phyloP scores from a whole-genome alignment of 2,888 invertebrate genomes.

The Empis livida region DNA sequence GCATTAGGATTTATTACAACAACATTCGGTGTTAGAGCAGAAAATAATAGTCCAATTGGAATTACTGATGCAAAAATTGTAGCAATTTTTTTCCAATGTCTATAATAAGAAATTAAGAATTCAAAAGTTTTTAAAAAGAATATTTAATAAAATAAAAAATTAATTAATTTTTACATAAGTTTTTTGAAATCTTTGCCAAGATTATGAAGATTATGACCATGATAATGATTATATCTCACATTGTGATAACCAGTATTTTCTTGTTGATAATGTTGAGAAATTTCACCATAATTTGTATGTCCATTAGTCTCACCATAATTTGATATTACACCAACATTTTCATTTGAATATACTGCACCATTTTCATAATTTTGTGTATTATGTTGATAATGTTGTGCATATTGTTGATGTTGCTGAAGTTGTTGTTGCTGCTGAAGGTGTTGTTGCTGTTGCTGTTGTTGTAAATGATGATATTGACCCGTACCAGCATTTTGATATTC shows the following conservation, averaged over 20 bases:
- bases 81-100: slow-evolving; percentile 11
- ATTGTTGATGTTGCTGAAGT: not conserved
- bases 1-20: slow-evolving; percentile 10
- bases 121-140: not conserved
- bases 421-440: not conserved
- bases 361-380: not conserved
- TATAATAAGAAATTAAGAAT: not conserved
- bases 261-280: not conserved
- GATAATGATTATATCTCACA: not conserved
- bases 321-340: not conserved
- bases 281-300: not conserved
- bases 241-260: not conserved
- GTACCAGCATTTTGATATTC: not conserved
- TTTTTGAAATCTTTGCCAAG: not conserved
- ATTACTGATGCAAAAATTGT: slow-evolving; percentile 9
- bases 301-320: not conserved
- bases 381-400: not conserved
- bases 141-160: not conserved
- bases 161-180: not conserved
- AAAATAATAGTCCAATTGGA: slow-evolving; percentile 10
- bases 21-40: slow-evolving; percentile 11
- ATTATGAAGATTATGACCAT: not conserved
- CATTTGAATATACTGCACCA: not conserved
- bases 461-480: not conserved
- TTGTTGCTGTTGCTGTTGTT: not conserved